Base-by-base conservation (phyloP, 1,140 invertebrate genomes). In the Chymomyza costata region DNA sequence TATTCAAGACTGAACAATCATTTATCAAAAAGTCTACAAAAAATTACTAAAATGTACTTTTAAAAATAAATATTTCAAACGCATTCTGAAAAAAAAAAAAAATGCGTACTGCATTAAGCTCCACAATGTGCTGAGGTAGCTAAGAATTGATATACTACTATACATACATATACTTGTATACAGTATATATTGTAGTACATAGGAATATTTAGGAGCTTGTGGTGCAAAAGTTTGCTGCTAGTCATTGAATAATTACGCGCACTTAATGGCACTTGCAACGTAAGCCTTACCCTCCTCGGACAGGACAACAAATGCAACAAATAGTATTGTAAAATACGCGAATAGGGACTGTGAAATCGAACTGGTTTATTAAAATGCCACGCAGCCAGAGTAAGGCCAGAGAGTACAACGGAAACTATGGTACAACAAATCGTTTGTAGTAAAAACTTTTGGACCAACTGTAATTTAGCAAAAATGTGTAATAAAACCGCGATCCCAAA, bases 401-500 rank as follows among this genome's bases (percentile, higher is more conserved):
- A n/a, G n/a, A n/a, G n/a, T 31, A 17, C 39, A 60, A n/a, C n/a
- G 57, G 45, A 52, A 55, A 60, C 37, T 2, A n/a, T 6, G 10
- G 18, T 28, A 21, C 41, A 39, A 39, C 34, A 45, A 57, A 51
- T 8, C 30, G 39, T 25, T 44, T 40, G 49, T 57, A 45, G 39
- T 49, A 78, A 65, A 81, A 80, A 80, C 73, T 80, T 80, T 56
- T 56, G 73, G 52, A 68, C 73, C 61, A 80, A 80, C 49, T 50
- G 73, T 80, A 80, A 80, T 80, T 80, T 80, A 80, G 74, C 74
- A 80, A 67, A 78, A 80, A 80, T 81, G 67, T 78, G 63, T 78
- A 80, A 78, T 78, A 78, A 78, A 76, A 64, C 53, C 56, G 41
- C 32, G 13, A 19, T 16, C 25, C 21, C 6, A 10, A 13, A 6